Conservation (phyloP, 2,113 vertebrate species). For the Anas platyrhynchos region DNA sequence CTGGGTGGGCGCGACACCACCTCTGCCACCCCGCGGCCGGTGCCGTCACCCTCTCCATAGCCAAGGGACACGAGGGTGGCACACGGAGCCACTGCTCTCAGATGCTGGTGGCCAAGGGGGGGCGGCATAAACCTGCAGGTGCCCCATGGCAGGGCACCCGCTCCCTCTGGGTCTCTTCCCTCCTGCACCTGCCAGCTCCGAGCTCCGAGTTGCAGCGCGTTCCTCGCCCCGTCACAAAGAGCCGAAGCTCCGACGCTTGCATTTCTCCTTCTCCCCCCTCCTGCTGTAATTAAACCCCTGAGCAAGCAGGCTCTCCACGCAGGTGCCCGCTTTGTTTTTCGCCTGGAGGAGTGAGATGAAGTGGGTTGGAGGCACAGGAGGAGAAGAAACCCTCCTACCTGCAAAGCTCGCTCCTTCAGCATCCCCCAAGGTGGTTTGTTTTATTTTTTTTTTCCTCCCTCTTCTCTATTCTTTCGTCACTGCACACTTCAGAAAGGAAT, state of each 20-base stretch:
- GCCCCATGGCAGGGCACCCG: fast-evolving
- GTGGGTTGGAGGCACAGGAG: background rate
- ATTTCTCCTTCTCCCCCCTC: background rate
- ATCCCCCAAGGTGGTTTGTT: background rate
- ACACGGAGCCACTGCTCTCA: background rate
- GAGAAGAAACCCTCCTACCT: background rate
- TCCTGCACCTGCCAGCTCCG: background rate
- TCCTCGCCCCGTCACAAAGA: background rate
- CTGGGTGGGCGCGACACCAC: background rate
- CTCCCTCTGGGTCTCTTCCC: background rate
- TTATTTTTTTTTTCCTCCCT: background rate
- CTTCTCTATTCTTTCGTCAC: background rate
- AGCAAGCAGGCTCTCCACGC: fast-evolving
- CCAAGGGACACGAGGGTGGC: background rate
- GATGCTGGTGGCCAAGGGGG: background rate
- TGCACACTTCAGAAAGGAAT: background rate
- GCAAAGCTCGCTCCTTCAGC: background rate
- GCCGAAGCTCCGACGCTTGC: background rate
- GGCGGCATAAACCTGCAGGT: background rate
- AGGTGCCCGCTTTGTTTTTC: background rate
- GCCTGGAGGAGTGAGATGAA: background rate
- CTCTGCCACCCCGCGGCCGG: background rate
- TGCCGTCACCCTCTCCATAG: background rate
- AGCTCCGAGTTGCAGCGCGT: fast-evolving
- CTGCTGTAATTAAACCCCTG: background rate